phyloP scores from a whole-genome alignment of 2,888 invertebrate genomes.

The Mycalesis mineus region DNA sequence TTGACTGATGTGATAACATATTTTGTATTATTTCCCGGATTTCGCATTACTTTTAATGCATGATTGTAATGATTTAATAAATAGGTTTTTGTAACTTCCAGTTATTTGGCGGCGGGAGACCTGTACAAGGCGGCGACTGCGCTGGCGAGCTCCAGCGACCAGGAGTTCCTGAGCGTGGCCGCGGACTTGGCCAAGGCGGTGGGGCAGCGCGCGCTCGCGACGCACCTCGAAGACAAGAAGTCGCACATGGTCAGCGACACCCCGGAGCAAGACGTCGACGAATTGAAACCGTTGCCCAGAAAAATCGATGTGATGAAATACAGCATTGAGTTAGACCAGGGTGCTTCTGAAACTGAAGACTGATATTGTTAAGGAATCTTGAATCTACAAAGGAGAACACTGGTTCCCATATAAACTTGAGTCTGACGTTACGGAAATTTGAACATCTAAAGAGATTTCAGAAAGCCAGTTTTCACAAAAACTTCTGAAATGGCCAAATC shows the following conservation, averaged over 20 bases:
- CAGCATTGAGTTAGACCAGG: constrained; percentile 18
- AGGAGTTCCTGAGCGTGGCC: constrained; percentile 76
- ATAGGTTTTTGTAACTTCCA: too few species aligned
- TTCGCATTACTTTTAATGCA: not conserved
- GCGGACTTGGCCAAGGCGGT: constrained; percentile 76
- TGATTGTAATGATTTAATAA: not conserved
- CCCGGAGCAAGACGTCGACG: constrained; percentile 14
- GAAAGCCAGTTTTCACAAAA: too few species aligned
- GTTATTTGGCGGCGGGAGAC: constrained; percentile 78
- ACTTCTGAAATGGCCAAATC: too few species aligned
- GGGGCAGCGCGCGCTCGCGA: constrained; percentile 60
- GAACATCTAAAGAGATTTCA: too few species aligned
- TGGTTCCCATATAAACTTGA: too few species aligned
- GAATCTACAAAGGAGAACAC: too few species aligned
- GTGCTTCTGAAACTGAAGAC: not conserved
- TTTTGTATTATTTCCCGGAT: not conserved
- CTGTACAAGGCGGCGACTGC: constrained; percentile 79
- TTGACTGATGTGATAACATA: too few species aligned
- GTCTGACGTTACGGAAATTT: too few species aligned
- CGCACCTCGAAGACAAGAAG: constrained; percentile 47
- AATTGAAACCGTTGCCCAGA: constrained; percentile 33
- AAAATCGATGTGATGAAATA: constrained; percentile 42
- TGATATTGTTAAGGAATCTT: not conserved
- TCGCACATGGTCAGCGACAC: constrained; percentile 31
- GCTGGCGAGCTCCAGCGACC: constrained; percentile 75